These are phyloP conservation scores for Tethya wilhelma DNA, from an alignment of 37 sponge, comb jelly and placozoan species.

Conservation along the genomic window DNA sequence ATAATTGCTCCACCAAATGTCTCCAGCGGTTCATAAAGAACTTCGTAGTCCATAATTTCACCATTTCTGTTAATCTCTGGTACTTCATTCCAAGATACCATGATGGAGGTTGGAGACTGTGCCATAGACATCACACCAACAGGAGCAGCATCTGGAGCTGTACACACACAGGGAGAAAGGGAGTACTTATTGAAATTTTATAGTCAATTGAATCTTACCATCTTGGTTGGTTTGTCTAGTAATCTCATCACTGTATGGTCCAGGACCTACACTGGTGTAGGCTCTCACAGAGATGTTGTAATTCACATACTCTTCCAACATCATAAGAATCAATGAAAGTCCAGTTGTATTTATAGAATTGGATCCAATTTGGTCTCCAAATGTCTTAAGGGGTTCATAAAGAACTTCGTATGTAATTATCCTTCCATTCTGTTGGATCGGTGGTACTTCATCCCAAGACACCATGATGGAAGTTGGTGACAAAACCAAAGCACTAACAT, in stretches of 20 bases:
- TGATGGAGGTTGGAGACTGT: background rate
- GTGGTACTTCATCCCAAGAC: slow-evolving; percentile 12
- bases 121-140: slow-evolving; percentile 9
- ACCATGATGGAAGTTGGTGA: slow-evolving; percentile 23
- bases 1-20: background rate
- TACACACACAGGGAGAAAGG: background rate
- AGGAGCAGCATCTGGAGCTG: slow-evolving; percentile 6
- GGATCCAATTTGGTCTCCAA: background rate
- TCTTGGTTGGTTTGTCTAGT: background rate
- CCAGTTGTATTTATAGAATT: slow-evolving; percentile 5
- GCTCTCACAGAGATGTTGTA: slow-evolving; percentile 46
- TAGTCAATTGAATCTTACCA: too few species aligned
- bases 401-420: slow-evolving; percentile 28
- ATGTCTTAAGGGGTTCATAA: slow-evolving; percentile 13
- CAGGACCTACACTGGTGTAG: slow-evolving; percentile 29
- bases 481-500: background rate
- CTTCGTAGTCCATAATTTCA: slow-evolving; percentile 23
- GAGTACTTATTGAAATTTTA: too few species aligned
- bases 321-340: background rate
- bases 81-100: slow-evolving; percentile 25
- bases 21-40: slow-evolving; percentile 16
- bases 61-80: slow-evolving; percentile 32
- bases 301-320: slow-evolving; percentile 8
- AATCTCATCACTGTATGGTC: slow-evolving; percentile 22
- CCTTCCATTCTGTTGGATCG: slow-evolving; percentile 29